Evolutionary conservation across 2,113 vertebrate genomes (phyloP).

Genomic region (Spizaetus ornatus): DNA sequence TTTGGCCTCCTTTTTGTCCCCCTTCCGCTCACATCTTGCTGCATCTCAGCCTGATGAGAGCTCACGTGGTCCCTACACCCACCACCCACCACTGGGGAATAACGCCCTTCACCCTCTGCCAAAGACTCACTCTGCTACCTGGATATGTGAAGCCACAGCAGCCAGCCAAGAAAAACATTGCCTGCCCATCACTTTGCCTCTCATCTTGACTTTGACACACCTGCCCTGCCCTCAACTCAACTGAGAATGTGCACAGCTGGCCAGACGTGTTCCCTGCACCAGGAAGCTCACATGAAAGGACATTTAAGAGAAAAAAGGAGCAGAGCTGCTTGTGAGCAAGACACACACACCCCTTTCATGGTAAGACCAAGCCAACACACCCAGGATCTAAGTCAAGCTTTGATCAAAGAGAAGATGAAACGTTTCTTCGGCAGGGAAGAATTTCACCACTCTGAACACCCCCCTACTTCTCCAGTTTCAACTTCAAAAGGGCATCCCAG

Average conservation of each 20-base stretch:
- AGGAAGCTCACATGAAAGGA: neutral
- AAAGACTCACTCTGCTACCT: neutral
- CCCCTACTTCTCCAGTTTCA: neutral
- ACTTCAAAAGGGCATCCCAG: neutral
- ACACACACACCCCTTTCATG: neutral
- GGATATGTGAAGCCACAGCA: accelerated
- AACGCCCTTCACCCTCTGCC: neutral
- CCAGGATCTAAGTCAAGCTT: neutral
- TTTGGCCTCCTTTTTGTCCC: neutral
- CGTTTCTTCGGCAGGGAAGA: neutral
- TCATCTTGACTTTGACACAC: neutral
- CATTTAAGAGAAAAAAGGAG: neutral
- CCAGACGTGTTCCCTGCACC: neutral
- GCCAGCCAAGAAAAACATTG: neutral
- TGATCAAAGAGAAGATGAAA: neutral
- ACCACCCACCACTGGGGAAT: neutral
- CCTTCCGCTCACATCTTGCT: neutral
- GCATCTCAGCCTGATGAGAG: neutral
- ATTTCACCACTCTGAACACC: neutral
- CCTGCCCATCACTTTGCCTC: neutral
- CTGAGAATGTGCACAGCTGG: neutral
- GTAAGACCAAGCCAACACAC: accelerated
- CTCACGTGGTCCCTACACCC: neutral
- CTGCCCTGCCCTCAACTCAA: neutral
- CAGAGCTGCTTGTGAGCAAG: neutral